Evolutionary conservation across 2,113 vertebrate species (phyloP).

Genomic region (Gila orcuttii): DNA sequence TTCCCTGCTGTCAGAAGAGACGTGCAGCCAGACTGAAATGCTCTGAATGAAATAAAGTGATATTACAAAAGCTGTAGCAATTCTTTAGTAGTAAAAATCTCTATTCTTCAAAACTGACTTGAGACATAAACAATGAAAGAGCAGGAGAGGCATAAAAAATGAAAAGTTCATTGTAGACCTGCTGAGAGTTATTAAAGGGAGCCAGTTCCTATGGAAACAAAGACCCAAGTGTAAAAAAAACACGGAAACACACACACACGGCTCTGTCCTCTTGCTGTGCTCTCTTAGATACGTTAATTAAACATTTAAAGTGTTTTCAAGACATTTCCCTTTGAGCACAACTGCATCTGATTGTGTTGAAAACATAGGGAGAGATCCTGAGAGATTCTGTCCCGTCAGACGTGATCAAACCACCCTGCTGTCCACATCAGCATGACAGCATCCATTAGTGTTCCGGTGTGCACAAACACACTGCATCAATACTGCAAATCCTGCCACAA

Average conservation of each 20-base stretch:
- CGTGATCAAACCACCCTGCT: background rate
- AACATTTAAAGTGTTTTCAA: conserved; percentile 50
- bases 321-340: conserved; percentile 10
- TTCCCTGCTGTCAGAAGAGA: background rate
- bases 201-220: conserved; percentile 55
- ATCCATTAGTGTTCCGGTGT: background rate
- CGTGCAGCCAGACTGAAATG: background rate
- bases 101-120: background rate
- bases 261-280: background rate
- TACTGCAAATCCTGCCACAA: background rate
- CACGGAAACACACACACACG: conserved; percentile 19
- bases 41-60: background rate
- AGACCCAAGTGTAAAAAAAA: conserved; percentile 31
- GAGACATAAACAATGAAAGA: conserved; percentile 18
- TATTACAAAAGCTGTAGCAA: background rate
- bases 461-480: conserved; percentile 16
- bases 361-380: background rate
- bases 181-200: conserved; percentile 49
- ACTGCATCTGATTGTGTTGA: conserved; percentile 10
- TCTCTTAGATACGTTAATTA: conserved; percentile 41
- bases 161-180: conserved; percentile 34
- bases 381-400: background rate
- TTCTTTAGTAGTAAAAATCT: background rate
- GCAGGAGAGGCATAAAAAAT: background rate
- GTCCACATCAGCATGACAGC: background rate